A percentile compares a stretch with the other conserved stretches of the same genome.
phyloP scores from a whole-genome alignment of 2,113 vertebrate genomes.

The Phylloscopus trochilus region DNA sequence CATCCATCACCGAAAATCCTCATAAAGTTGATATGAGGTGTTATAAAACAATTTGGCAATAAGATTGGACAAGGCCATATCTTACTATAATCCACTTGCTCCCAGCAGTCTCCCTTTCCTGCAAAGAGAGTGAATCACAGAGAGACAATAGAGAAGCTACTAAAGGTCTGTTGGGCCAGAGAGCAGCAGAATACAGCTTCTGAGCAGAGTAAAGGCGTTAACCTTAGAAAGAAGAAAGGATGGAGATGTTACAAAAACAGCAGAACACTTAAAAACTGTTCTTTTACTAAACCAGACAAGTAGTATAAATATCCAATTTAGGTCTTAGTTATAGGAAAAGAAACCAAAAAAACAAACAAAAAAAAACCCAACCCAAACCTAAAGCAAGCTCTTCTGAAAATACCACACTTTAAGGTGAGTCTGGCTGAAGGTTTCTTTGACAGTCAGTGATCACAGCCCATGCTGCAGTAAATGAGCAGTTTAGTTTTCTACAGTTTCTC shows the following conservation, averaged over 20 bases:
- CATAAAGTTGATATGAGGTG: neutral
- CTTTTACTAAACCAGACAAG: neutral
- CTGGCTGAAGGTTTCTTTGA: neutral
- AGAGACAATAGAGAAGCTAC: neutral
- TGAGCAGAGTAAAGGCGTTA: neutral
- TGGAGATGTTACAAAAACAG: neutral
- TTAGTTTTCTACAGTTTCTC: neutral
- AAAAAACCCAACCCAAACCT: fast-evolving
- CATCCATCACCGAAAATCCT: neutral
- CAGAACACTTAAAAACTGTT: neutral
- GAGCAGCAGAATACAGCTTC: slow-evolving; percentile 22
- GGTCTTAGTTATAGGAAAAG: neutral
- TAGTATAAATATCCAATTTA: neutral
- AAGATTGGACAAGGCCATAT: neutral
- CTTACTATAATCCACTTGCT: neutral
- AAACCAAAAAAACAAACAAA: too few relatives aligned
- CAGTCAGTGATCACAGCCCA: neutral
- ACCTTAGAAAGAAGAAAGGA: neutral
- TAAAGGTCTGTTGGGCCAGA: neutral
- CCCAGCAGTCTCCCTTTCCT: neutral
- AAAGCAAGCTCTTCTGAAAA: neutral
- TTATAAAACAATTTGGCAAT: slow-evolving; percentile 13
- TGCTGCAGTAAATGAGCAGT: neutral
- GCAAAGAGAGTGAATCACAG: neutral
- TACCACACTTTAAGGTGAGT: too few relatives aligned